These are phyloP conservation scores for Noctuana brunneofusca DNA, from an alignment of 2,888 invertebrate species.

Conservation along the genomic window DNA sequence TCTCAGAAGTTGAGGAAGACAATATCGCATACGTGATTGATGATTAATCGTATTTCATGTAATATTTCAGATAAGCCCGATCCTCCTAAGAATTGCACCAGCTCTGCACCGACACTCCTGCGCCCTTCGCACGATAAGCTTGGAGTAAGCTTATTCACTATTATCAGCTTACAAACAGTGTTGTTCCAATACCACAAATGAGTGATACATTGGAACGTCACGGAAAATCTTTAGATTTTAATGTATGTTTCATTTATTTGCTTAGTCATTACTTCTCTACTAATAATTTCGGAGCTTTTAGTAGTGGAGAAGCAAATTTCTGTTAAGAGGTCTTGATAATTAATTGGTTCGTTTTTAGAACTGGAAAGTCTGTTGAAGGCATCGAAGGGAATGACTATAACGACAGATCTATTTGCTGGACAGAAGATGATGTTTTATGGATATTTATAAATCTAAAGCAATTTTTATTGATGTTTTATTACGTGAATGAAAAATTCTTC, in stretches of 20 bases:
- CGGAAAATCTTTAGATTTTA: constrained; percentile 16
- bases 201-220: constrained; percentile 31
- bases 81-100: constrained; percentile 71
- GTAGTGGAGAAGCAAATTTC: constrained; percentile 10
- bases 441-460: constrained; percentile 1
- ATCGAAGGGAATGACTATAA: background rate
- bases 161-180: constrained; percentile 46
- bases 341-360: background rate
- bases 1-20: background rate
- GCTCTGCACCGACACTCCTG: constrained; percentile 48
- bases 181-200: constrained; percentile 57
- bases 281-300: constrained; percentile 37
- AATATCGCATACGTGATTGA: background rate
- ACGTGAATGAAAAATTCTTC: background rate
- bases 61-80: constrained; percentile 68
- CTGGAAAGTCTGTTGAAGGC: background rate
- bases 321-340: constrained; percentile 6
- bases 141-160: constrained; percentile 40
- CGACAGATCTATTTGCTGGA: constrained; percentile 2
- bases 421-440: background rate
- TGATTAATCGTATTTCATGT: background rate
- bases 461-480: background rate
- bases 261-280: constrained; percentile 25
- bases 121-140: constrained; percentile 42
- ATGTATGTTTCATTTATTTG: constrained; percentile 17